Base-by-base conservation (phyloP, 2,888 invertebrate genomes). In the Aproaerema taeniolella region DNA sequence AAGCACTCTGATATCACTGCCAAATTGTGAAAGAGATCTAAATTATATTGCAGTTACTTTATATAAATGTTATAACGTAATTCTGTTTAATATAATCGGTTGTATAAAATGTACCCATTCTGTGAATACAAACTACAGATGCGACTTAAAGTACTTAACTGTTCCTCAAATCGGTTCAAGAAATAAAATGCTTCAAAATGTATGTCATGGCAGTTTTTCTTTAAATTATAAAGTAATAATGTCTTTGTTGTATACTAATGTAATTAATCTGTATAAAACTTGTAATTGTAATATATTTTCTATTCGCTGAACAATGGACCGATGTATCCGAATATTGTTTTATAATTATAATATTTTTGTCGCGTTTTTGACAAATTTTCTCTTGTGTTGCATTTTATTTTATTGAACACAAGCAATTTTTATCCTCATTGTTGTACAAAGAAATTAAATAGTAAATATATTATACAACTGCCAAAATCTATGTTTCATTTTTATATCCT, bases 391-490 rank as follows among this genome's bases (percentile, higher is more conserved):
- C 80, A 80, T 78, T 82, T 82, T 83, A 78, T 81, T 83, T 75
- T 75, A 67, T 76, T 79, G 76, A 75, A 81, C 73, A 69, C 67
- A 57, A 70, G 64, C 64, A 63, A 63, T 71, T 74, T 73, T 67
- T 68, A 68, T 69, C 60, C 61, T 68, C 66, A 64, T 68, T 61
- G 62, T 70, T 81, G 78, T 79, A 81, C 75, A 81, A 80, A 80
- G 50, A 68, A 72, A 77, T 74, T 74, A 76, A 77, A 72, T 73
- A 80, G 70, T 74, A 75, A 78, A 76, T 75, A 75, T 76, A 79
- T 78, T 78, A 80, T 79, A 82, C 79, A 77, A 82, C 85, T 82
- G 83, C 83, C 81, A 70, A 71, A 62, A 45, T 26, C n/a, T 39
- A 49, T 44, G 41, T 62, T 58, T 65, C 53, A 57, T 56, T 39